phyloP scores from a whole-genome alignment of 2,797 vertebrate species.

The Parambassis ranga region DNA sequence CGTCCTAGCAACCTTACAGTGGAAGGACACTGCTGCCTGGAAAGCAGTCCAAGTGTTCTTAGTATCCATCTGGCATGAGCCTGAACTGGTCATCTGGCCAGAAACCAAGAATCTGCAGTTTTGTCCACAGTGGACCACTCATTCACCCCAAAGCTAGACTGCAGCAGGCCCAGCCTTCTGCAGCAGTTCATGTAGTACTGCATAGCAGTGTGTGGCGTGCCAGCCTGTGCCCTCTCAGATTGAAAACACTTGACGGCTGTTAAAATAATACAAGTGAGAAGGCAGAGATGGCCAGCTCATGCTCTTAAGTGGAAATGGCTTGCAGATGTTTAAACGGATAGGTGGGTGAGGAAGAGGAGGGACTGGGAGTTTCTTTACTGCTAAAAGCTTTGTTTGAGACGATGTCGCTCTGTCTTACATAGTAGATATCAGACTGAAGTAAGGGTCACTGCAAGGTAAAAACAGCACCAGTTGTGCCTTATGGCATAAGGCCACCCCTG shows the following conservation, averaged over 20 bases:
- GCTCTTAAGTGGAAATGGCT: constrained; percentile 73
- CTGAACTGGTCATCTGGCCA: constrained; percentile 29
- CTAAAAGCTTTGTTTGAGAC: constrained; percentile 13
- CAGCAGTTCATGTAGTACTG: neutral
- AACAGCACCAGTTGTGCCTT: constrained; percentile 15
- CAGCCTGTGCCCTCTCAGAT: constrained; percentile 65
- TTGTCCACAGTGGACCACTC: constrained; percentile 22
- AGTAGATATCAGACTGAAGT: neutral
- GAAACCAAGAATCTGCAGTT: constrained; percentile 28
- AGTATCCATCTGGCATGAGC: constrained; percentile 56
- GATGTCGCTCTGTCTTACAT: neutral
- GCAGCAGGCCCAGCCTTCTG: constrained; percentile 21
- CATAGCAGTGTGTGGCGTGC: constrained; percentile 53
- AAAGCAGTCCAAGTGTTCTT: constrained; percentile 47
- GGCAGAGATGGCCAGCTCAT: constrained; percentile 60
- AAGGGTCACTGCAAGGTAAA: constrained; percentile 10
- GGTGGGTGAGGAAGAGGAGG: constrained; percentile 45
- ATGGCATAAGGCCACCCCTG: constrained; percentile 40
- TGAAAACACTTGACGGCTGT: constrained; percentile 72
- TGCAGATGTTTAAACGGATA: constrained; percentile 71
- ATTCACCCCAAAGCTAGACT: constrained; percentile 6
- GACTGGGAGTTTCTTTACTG: constrained; percentile 26
- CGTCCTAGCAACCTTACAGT: constrained; percentile 17
- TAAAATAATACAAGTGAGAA: constrained; percentile 75
- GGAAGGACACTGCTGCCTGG: constrained; percentile 34